Conservation (phyloP, 2,888 invertebrate species). For the Amphiduros pacificus region DNA sequence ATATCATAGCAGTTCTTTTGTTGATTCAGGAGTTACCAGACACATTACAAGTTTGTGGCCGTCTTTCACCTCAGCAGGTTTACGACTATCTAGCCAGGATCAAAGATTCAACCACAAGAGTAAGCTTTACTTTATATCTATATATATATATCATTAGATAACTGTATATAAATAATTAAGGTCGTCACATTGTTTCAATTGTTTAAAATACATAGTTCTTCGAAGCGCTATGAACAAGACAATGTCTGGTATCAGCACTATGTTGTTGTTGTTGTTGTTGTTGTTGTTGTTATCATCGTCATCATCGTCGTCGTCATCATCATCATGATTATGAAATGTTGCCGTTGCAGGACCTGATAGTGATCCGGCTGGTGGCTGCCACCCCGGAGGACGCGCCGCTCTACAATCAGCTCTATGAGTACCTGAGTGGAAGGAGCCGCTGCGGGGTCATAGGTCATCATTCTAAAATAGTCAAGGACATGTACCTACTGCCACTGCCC, state of each 20-base stretch:
- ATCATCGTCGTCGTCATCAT: no score
- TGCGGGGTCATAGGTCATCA: conserved; percentile 80
- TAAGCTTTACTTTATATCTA: no score
- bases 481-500: conserved; percentile 86
- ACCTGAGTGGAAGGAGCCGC: conserved; percentile 76
- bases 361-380: conserved; percentile 79
- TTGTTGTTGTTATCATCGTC: no score
- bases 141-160: no score
- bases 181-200: no score
- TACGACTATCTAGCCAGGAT: conserved; percentile 94
- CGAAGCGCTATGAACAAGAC: no score
- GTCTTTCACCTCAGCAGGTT: conserved; percentile 84
- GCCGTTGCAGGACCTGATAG: conserved; percentile 70
- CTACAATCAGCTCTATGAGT: conserved; percentile 83
- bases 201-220: no score
- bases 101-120: conserved; percentile 33
- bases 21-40: conserved; percentile 69
- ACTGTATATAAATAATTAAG: no score
- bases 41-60: conserved; percentile 80
- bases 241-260: no score
- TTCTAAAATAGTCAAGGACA: conserved; percentile 80
- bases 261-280: no score
- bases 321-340: background rate
- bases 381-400: conserved; percentile 77
- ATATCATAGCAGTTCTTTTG: conserved; percentile 64